These are phyloP conservation scores for Drosophila micromelanica DNA, from an alignment of 1,140 invertebrate species.

Conservation along the genomic window DNA sequence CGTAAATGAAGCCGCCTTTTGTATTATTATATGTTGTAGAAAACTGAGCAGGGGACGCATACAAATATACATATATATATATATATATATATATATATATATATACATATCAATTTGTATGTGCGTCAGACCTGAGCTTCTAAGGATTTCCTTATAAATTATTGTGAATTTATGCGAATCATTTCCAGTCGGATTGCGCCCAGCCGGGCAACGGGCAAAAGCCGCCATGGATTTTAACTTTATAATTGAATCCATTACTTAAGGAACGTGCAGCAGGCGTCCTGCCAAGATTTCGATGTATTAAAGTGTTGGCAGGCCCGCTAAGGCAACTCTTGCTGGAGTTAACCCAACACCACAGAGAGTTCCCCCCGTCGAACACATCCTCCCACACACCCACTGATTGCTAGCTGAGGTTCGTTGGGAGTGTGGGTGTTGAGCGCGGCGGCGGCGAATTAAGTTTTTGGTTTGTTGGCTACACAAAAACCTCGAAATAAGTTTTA, in stretches of 20 bases:
- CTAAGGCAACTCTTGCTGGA: conserved; percentile 11
- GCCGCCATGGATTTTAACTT: conserved; percentile 79
- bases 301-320: conserved; percentile 67
- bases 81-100: conserved; percentile 2
- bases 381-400: conserved; percentile 31
- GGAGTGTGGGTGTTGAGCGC: not conserved
- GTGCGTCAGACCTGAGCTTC: conserved; percentile 31
- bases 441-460: conserved; percentile 72
- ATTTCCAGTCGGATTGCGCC: conserved; percentile 76
- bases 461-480: conserved; percentile 78
- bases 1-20: conserved; percentile 39
- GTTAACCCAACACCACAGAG: conserved; percentile 23
- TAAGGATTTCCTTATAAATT: conserved; percentile 81
- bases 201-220: conserved; percentile 39
- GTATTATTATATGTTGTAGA: conserved; percentile 20
- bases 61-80: conserved; percentile 6
- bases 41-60: not conserved
- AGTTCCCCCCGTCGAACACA: not conserved
- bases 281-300: conserved; percentile 76
- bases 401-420: conserved; percentile 32
- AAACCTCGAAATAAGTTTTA: conserved; percentile 81
- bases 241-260: conserved; percentile 83
- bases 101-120: not conserved
- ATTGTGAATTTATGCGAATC: conserved; percentile 83
- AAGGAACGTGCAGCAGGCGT: conserved; percentile 64